Base-by-base conservation (phyloP, 2,113 vertebrate species). In the Phyllopteryx taeniolatus region DNA sequence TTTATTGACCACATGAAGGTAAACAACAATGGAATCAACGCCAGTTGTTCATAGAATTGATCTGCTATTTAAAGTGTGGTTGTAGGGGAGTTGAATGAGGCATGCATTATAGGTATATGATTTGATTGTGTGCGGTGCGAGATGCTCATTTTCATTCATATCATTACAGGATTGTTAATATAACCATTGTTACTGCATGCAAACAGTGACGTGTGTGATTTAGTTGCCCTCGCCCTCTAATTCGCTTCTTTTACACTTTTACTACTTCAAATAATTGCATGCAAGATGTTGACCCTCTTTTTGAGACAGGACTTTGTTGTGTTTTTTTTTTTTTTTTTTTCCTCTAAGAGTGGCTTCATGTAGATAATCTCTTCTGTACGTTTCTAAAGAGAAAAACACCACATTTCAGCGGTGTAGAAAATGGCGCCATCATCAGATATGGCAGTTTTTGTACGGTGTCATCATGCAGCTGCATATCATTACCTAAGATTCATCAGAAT, bases 91-190 rank as follows among this genome's bases (percentile, higher is more conserved):
- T 83, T 82, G 69, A 74, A 77, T 86, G 94, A 95, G 93, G 96
- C 95, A 96, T 97, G 97, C 94, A 95, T 97, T 96, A 92, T 96
- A 92, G 95, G 93, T 94, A 92, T 93, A 86, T 72, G 69, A 86
- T 93, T 92, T 90, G 92, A 7, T 56, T 17, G n/a, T 54, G 94
- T 86, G 84, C 88, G 90, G 91, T 86, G 90, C 91, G 88, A 33
- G 67, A 91, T 88, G 72, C 60, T 71, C 69, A 88, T 92, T 35
- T 61, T 61, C 59, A 61, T 35, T 60, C 59, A 35, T 60, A 93
- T 91, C 92, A 88, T 85, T 79, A 81, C 90, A 89, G 92, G 93
- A 92, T 92, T 93, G 94, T 94, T 91, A 94, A 93, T 93, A 90
- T 83, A 76, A 85, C 68, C 85, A 86, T 82, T 94, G 89, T 94